These are phyloP conservation scores for Sorex araneus DNA, from an alignment of 2,113 vertebrate genomes.

Conservation along the genomic window DNA sequence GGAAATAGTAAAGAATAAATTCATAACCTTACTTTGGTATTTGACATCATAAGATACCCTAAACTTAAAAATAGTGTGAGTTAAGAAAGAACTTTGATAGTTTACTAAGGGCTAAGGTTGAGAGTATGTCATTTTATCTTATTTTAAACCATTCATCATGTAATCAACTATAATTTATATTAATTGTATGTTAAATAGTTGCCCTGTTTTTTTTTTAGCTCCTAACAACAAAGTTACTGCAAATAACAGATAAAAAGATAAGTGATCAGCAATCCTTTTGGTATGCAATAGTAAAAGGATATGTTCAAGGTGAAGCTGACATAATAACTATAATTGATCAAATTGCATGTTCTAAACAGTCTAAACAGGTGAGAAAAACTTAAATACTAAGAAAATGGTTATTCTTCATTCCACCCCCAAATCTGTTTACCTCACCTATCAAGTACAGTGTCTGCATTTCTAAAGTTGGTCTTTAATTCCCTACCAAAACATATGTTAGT, in stretches of 20 bases:
- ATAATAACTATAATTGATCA: constrained; percentile 84
- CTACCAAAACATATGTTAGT: too few relatives aligned
- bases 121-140: background rate
- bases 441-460: background rate
- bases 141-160: constrained; percentile 8
- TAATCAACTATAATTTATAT: background rate
- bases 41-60: background rate
- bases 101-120: background rate
- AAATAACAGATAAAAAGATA: constrained; percentile 82
- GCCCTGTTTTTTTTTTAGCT: constrained; percentile 78
- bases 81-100: constrained; percentile 15
- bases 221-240: constrained; percentile 82
- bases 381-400: background rate
- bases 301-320: constrained; percentile 86
- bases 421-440: background rate
- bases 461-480: too few relatives aligned
- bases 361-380: constrained; percentile 83
- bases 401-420: too few relatives aligned
- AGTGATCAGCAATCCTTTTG: constrained; percentile 83
- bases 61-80: background rate
- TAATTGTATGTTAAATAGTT: constrained; percentile 10
- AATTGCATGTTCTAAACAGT: constrained; percentile 83
- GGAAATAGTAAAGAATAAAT: constrained; percentile 26
- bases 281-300: constrained; percentile 87
- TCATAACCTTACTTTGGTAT: background rate